Percentiles rank a stretch among this genome's conserved stretches.
Conservation (phyloP, 2,113 vertebrate genomes). For the Syrmaticus mikado region DNA sequence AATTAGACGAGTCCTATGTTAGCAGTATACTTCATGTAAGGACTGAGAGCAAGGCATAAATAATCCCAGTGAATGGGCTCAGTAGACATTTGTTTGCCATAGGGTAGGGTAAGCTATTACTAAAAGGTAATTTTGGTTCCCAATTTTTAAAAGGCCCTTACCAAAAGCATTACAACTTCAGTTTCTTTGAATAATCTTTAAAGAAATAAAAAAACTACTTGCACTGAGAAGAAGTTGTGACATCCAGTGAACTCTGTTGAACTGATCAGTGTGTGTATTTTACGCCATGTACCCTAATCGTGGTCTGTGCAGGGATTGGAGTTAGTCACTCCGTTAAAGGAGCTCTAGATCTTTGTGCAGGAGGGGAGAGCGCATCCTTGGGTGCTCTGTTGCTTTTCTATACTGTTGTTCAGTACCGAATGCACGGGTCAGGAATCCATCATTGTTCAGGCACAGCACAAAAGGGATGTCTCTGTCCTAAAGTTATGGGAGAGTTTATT, state of each 20-base stretch:
- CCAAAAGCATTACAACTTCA: background rate
- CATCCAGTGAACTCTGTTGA: background rate
- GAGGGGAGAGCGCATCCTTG: background rate
- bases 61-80: slow-evolving; percentile 11
- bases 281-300: background rate
- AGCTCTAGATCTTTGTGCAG: background rate
- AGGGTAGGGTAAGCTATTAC: background rate
- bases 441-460: background rate
- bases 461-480: background rate
- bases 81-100: slow-evolving; percentile 1
- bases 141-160: background rate
- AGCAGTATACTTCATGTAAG: background rate
- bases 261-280: background rate
- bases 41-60: slow-evolving; percentile 19
- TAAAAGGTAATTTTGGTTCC: background rate
- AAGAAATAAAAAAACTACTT: background rate
- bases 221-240: background rate
- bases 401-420: background rate
- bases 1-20: slow-evolving; percentile 18
- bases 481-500: background rate
- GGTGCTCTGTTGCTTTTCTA: background rate
- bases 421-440: background rate
- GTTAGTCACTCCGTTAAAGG: background rate
- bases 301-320: background rate
- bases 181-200: background rate